Conservation (phyloP, 2,797 vertebrate genomes). For the Pogoniulus pusillus region DNA sequence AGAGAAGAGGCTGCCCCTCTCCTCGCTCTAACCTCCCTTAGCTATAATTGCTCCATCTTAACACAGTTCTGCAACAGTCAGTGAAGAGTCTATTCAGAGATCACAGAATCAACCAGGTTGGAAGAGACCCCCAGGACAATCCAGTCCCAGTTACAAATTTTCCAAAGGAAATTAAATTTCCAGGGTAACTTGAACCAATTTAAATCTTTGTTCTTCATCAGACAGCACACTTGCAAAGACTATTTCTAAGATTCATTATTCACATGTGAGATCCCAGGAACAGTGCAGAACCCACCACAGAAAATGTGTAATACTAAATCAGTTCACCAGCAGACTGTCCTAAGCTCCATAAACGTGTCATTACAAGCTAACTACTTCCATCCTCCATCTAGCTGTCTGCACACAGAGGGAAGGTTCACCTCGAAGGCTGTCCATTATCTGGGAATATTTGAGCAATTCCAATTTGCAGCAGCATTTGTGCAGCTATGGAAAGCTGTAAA, state of each 20-base stretch:
- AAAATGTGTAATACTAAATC: neutral
- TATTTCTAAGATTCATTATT: neutral
- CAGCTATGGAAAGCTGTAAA: neutral
- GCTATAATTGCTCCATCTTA: neutral
- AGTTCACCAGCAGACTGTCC: neutral
- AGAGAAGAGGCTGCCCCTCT: too few relatives aligned
- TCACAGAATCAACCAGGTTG: too few relatives aligned
- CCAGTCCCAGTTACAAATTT: conserved; percentile 24
- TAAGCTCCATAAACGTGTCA: neutral
- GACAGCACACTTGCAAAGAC: neutral
- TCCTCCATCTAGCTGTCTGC: neutral
- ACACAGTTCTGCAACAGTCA: conserved; percentile 26
- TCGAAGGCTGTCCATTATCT: neutral
- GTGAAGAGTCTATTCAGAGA: conserved; percentile 4
- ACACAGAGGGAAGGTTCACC: neutral
- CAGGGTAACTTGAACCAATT: conserved; percentile 2
- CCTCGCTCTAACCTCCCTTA: too few relatives aligned
- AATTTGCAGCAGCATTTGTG: neutral
- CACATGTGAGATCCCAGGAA: neutral
- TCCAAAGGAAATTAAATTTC: conserved; percentile 56
- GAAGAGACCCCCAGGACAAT: too few relatives aligned
- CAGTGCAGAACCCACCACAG: neutral
- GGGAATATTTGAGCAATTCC: neutral
- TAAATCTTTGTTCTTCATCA: conserved; percentile 30
- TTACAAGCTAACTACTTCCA: conserved; percentile 1